These are phyloP conservation scores for Rhagophthalmus giganteus DNA, from an alignment of 2,888 invertebrate genomes.

Conservation along the genomic window DNA sequence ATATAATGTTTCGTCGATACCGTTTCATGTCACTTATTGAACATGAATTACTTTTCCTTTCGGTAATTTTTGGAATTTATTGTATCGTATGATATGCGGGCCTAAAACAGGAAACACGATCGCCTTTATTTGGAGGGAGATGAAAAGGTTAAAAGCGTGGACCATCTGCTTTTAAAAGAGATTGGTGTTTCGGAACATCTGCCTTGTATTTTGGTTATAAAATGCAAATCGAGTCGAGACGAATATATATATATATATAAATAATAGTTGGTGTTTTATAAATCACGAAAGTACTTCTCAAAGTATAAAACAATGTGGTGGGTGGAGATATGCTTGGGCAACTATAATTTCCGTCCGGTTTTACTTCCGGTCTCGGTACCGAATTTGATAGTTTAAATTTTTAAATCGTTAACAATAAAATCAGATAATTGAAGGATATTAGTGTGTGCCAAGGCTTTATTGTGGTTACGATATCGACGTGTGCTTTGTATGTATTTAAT, in stretches of 20 bases:
- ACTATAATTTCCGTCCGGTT: constrained; percentile 37
- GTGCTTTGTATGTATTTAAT: not conserved
- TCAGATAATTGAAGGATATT: not conserved
- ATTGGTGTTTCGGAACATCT: constrained; percentile 24
- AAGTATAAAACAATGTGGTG: constrained; percentile 14
- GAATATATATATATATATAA: constrained; percentile 2
- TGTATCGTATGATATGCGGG: not conserved
- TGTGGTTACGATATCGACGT: not conserved
- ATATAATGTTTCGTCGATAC: not conserved
- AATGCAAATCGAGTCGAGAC: not conserved
- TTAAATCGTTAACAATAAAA: no score
- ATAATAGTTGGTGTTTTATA: not conserved
- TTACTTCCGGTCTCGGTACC: constrained; percentile 19
- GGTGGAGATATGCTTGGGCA: constrained; percentile 40
- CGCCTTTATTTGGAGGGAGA: constrained; percentile 6
- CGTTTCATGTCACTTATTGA: not conserved
- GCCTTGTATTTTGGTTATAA: constrained; percentile 10
- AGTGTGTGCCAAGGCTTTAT: no score
- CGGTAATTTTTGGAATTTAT: not conserved
- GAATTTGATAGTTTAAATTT: no score
- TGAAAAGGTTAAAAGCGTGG: constrained; percentile 26
- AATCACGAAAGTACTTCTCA: constrained; percentile 1
- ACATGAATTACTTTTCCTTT: not conserved
- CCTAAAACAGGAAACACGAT: not conserved
- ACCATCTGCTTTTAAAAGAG: constrained; percentile 31